Evolutionary conservation across 2,797 vertebrate genomes (phyloP).

Genomic region (Hippocampus kuda): DNA sequence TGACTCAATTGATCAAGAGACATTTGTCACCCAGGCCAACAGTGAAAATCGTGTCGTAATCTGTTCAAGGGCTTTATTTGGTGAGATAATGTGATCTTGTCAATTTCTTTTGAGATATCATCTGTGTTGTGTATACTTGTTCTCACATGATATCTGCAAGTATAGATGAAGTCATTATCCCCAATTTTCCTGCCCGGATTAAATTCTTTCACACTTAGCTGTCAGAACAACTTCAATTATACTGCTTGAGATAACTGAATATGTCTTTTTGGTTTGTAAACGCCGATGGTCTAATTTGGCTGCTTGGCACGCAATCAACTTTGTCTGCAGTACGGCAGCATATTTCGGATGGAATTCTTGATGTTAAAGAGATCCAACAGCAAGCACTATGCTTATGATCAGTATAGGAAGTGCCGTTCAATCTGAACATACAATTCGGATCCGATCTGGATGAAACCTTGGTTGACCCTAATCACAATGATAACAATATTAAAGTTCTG

Average conservation of each 20-base stretch:
- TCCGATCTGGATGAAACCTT: background rate
- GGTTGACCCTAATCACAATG: background rate
- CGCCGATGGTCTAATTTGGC: background rate
- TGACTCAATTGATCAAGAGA: background rate
- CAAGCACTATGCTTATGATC: background rate
- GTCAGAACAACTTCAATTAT: background rate
- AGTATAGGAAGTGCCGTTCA: background rate
- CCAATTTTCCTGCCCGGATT: background rate
- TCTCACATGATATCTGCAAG: background rate
- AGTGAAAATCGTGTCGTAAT: conserved; percentile 1
- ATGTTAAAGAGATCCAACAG: background rate
- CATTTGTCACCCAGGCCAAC: background rate
- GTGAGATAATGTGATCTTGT: background rate
- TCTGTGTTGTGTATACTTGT: background rate
- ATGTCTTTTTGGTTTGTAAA: background rate
- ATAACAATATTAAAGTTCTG: background rate
- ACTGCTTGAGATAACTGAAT: background rate
- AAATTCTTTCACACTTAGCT: background rate
- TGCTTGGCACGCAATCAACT: background rate
- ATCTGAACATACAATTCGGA: background rate
- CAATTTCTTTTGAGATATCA: background rate
- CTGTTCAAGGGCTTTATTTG: background rate
- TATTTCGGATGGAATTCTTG: background rate
- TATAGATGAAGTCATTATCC: background rate
- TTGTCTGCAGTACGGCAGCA: background rate